phyloP scores from a whole-genome alignment of 2,888 invertebrate genomes.

The Pristionchus arcanus region DNA sequence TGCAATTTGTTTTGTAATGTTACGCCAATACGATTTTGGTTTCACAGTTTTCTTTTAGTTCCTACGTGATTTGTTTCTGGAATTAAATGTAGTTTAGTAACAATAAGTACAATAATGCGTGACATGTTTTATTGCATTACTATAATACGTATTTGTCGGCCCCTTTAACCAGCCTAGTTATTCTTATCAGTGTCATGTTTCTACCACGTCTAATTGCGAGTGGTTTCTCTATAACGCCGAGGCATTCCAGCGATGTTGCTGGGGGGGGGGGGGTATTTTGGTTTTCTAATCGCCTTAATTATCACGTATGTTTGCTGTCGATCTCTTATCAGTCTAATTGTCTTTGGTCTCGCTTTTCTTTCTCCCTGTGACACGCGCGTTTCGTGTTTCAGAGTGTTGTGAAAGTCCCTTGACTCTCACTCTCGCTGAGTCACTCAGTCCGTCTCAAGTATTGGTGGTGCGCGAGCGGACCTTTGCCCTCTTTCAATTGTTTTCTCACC shows the following conservation, averaged over 20 bases:
- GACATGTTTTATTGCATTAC: background rate
- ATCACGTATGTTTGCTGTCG: too few relatives aligned
- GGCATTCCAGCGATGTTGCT: too few relatives aligned
- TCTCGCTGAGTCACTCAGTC: background rate
- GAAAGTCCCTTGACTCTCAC: background rate
- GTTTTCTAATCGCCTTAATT: too few relatives aligned
- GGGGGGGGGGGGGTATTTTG: too few relatives aligned
- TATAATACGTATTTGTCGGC: background rate
- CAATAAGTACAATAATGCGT: too few relatives aligned
- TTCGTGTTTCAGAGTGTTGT: constrained; percentile 4
- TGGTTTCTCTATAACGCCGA: background rate
- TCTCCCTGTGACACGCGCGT: background rate
- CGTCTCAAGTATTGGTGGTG: background rate
- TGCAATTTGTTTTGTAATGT: too few relatives aligned
- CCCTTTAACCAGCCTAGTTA: background rate
- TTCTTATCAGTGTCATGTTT: background rate
- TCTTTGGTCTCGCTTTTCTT: too few relatives aligned
- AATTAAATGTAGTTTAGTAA: too few relatives aligned
- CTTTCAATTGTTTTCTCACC: constrained; percentile 39
- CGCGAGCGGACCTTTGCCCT: background rate
- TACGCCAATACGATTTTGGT: too few relatives aligned
- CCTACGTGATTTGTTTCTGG: too few relatives aligned
- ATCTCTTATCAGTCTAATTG: too few relatives aligned
- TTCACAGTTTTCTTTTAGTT: too few relatives aligned
- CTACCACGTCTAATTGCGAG: background rate